A percentile compares a stretch with the other conserved stretches of the same genome.
These are phyloP conservation scores for Macrophya annulata DNA, from an alignment of 2,888 invertebrate genomes.

Conservation along the genomic window DNA sequence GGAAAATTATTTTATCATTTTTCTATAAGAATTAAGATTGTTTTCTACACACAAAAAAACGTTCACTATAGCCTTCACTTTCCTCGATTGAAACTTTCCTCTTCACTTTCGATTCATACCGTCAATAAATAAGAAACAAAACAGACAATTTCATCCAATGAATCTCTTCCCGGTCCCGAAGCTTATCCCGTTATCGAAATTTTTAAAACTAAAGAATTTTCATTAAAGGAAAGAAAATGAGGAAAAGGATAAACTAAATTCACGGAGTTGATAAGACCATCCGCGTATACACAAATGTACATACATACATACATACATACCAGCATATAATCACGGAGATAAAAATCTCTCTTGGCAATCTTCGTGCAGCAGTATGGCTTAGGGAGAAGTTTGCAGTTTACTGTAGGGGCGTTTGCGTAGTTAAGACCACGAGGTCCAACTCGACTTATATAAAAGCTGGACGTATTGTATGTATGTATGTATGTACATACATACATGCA, in stretches of 20 bases:
- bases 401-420: not conserved
- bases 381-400: conserved; percentile 8
- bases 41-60: not conserved
- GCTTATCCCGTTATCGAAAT: no score
- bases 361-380: not conserved
- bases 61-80: not conserved
- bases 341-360: conserved; percentile 70
- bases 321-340: conserved; percentile 64
- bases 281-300: conserved; percentile 65
- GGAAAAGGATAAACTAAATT: not conserved
- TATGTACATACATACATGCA: no score
- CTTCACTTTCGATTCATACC: not conserved
- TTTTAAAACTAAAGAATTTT: not conserved
- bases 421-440: conserved; percentile 1
- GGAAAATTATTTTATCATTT: no score
- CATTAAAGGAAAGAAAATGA: not conserved
- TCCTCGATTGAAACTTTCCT: not conserved
- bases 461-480: not conserved
- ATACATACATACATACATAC: no score
- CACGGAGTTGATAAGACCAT: conserved; percentile 72
- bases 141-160: no score
- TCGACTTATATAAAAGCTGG: not conserved
- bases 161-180: no score
- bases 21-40: not conserved
- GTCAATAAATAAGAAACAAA: not conserved